phyloP scores from a whole-genome alignment of 2,797 vertebrate species.

The Ataeniobius toweri region DNA sequence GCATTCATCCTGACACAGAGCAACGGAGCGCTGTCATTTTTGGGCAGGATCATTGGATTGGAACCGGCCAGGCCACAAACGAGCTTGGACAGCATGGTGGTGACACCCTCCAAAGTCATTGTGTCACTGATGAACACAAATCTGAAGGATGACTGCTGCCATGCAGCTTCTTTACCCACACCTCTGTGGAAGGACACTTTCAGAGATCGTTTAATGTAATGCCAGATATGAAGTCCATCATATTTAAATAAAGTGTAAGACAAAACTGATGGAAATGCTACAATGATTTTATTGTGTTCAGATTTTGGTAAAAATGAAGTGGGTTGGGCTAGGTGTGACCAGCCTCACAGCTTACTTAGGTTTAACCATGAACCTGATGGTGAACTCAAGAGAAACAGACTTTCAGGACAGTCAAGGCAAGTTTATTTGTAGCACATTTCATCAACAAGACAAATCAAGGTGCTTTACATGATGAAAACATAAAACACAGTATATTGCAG shows the following conservation, averaged over 20 bases:
- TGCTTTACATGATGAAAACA: no score
- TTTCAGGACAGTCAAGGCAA: no score
- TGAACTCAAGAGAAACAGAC: no score
- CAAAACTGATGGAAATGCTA: not conserved
- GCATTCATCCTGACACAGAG: not conserved
- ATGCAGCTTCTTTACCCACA: constrained; percentile 58
- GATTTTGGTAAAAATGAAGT: not conserved
- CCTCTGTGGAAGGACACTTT: constrained; percentile 28
- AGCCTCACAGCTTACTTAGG: no score
- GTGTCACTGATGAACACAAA: constrained; percentile 6
- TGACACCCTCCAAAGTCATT: constrained; percentile 6
- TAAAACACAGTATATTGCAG: no score
- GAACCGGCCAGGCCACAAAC: constrained; percentile 15
- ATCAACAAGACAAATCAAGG: no score
- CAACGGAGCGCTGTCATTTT: not conserved
- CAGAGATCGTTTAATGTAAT: constrained; percentile 37
- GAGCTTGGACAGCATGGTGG: constrained; percentile 8
- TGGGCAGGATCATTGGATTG: not conserved
- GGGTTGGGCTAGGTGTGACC: no score
- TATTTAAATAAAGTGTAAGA: constrained; percentile 37
- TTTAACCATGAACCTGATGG: no score
- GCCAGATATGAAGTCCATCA: constrained; percentile 26
- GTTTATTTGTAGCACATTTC: no score
- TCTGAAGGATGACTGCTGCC: constrained; percentile 63
- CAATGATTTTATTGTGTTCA: not conserved